phyloP scores from a whole-genome alignment of 2,888 invertebrate species.

The Phaedon cochleariae region DNA sequence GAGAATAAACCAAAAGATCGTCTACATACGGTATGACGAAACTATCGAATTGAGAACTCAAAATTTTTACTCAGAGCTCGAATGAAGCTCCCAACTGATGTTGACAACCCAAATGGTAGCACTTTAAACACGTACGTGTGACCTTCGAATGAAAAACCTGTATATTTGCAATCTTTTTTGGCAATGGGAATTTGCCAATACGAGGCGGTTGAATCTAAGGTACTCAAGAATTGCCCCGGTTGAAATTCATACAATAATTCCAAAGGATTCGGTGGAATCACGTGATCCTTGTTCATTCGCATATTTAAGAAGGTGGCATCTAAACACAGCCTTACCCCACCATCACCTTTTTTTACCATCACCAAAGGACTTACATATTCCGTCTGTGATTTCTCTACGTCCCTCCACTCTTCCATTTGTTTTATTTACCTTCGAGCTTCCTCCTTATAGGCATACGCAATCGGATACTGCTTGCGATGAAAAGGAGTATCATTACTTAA shows the following conservation, averaged over 20 bases:
- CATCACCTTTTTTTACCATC: conserved; percentile 32
- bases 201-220: conserved; percentile 18
- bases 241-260: conserved; percentile 18
- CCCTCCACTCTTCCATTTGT: conserved; percentile 27
- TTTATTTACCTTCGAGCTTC: conserved; percentile 16
- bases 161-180: neutral
- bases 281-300: conserved; percentile 25
- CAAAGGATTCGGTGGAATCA: conserved; percentile 27
- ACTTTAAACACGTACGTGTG: conserved; percentile 16
- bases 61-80: neutral
- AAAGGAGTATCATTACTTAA: conserved; percentile 22
- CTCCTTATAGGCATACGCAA: conserved; percentile 13
- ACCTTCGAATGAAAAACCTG: conserved; percentile 7
- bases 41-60: conserved; percentile 3
- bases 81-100: conserved; percentile 12
- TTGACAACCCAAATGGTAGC: conserved; percentile 18
- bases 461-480: conserved; percentile 15
- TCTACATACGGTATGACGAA: conserved; percentile 24
- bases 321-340: conserved; percentile 30
- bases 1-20: conserved; percentile 21
- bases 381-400: conserved; percentile 12
- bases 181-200: conserved; percentile 22
- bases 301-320: conserved; percentile 32
- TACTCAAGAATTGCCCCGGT: conserved; percentile 11
- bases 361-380: conserved; percentile 30